These are phyloP conservation scores for Poeciliopsis occidentalis DNA, from an alignment of 2,113 vertebrate genomes.

Conservation along the genomic window DNA sequence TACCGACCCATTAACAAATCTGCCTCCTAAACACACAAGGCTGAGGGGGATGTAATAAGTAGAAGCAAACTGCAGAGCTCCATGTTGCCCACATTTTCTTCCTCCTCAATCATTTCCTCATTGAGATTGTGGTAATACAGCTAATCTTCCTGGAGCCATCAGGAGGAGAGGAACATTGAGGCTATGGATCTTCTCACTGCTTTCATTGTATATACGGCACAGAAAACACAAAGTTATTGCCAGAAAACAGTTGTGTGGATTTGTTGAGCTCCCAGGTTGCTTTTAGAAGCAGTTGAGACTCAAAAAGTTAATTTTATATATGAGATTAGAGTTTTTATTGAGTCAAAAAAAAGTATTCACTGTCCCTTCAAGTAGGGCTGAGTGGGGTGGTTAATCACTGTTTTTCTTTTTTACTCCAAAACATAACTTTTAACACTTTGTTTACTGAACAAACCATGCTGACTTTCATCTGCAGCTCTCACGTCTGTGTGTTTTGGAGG, in stretches of 20 bases:
- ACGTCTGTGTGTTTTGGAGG: constrained; percentile 1
- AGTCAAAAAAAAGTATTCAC: neutral
- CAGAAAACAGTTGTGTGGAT: too few relatives aligned
- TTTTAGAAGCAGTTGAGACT: too few relatives aligned
- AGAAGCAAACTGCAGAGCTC: constrained; percentile 43
- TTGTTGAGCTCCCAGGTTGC: too few relatives aligned
- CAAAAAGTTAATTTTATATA: neutral
- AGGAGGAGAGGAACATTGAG: constrained; percentile 22
- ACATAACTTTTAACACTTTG: neutral
- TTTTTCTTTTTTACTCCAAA: neutral
- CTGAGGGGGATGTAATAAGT: constrained; percentile 57
- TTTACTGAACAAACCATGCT: constrained; percentile 18
- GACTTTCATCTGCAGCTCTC: constrained; percentile 16
- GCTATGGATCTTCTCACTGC: neutral
- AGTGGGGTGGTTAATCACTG: neutral
- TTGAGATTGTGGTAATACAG: constrained; percentile 28
- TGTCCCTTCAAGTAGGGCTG: neutral
- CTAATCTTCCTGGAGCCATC: constrained; percentile 44
- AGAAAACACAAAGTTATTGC: too few relatives aligned
- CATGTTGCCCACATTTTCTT: constrained; percentile 37
- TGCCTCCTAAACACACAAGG: constrained; percentile 60
- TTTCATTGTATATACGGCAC: neutral
- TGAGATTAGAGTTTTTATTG: neutral
- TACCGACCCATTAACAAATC: constrained; percentile 44
- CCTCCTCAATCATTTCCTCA: constrained; percentile 57